These are phyloP conservation scores for Paratilapia polleni DNA, from an alignment of 2,113 vertebrate genomes.

Conservation along the genomic window DNA sequence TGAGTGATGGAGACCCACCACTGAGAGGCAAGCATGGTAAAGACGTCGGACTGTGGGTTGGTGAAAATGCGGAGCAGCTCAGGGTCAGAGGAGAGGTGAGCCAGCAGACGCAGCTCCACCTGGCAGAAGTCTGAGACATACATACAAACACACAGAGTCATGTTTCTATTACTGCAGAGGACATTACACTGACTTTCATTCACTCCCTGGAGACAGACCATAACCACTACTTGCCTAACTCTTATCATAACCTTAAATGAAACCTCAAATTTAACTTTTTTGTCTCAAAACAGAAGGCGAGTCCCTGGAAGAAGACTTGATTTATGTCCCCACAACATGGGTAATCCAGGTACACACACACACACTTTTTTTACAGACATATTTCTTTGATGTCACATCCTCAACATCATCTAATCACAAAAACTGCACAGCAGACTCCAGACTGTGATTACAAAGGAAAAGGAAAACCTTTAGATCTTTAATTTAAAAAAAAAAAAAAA, in stretches of 20 bases:
- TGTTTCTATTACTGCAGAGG: background rate
- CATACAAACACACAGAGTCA: slow-evolving; percentile 3
- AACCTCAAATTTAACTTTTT: background rate
- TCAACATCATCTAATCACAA: background rate
- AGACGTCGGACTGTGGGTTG: slow-evolving; percentile 85
- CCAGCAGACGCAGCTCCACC: slow-evolving; percentile 91
- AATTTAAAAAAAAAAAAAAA: background rate
- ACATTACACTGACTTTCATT: no score
- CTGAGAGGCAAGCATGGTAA: slow-evolving; percentile 87
- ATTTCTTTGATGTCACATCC: background rate
- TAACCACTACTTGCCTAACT: background rate
- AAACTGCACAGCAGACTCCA: background rate
- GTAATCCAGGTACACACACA: background rate
- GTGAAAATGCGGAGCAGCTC: slow-evolving; percentile 89
- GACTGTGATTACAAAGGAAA: background rate
- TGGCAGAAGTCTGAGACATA: slow-evolving; percentile 89
- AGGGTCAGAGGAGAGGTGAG: slow-evolving; percentile 91
- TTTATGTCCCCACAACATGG: background rate
- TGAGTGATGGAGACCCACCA: slow-evolving; percentile 80
- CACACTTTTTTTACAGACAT: background rate
- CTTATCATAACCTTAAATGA: background rate
- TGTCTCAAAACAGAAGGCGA: background rate
- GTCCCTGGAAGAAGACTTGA: background rate
- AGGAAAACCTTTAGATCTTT: background rate
- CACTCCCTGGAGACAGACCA: no score